phyloP scores from a whole-genome alignment of 2,113 vertebrate species.

The Loxodonta africana region DNA sequence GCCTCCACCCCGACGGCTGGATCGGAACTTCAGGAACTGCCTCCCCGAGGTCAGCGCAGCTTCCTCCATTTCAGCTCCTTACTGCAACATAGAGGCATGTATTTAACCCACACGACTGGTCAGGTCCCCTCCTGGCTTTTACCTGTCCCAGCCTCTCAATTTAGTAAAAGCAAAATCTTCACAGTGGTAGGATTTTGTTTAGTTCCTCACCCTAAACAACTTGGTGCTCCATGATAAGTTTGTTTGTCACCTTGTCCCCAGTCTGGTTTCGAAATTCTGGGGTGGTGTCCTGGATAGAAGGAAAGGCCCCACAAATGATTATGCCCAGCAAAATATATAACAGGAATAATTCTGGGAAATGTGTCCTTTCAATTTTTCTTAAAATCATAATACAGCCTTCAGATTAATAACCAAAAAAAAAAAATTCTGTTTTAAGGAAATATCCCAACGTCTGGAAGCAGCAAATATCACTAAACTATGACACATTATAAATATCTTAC shows the following conservation, averaged over 20 bases:
- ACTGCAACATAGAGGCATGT: too few species aligned
- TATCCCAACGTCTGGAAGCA: background rate
- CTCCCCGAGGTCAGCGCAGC: slow-evolving; percentile 89
- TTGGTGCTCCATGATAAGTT: background rate
- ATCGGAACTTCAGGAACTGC: slow-evolving; percentile 91
- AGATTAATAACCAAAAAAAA: slow-evolving; percentile 19
- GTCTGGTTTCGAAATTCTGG: background rate
- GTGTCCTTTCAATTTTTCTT: background rate
- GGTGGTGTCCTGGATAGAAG: background rate
- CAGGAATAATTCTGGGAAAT: background rate
- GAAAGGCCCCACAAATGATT: background rate
- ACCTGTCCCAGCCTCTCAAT: background rate
- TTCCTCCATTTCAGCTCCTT: background rate
- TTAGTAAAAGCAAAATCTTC: background rate
- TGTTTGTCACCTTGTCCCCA: background rate
- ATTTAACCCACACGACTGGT: background rate
- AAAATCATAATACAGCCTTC: background rate
- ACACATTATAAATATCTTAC: background rate
- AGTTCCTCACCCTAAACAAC: background rate
- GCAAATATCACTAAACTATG: background rate
- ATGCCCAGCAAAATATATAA: background rate
- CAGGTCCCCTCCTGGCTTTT: background rate
- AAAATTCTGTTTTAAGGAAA: background rate
- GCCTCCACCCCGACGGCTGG: slow-evolving; percentile 87
- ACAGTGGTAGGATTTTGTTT: background rate